Percentiles rank a stretch among this genome's conserved stretches.
Conservation (phyloP, 1,140 invertebrate species). For the Cotesia chilonis region DNA sequence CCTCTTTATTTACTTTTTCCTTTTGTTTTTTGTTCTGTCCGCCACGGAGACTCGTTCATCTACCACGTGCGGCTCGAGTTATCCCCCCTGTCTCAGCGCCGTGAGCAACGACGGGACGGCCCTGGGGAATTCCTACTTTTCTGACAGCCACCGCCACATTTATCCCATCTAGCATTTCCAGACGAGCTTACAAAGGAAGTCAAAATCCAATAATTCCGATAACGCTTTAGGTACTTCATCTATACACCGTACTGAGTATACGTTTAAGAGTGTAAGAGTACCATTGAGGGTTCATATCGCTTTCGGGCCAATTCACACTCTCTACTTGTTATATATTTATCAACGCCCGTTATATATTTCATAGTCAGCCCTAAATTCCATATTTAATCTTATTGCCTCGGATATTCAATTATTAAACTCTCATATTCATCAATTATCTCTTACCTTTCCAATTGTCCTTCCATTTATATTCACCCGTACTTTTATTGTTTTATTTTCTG, state of each 20-base stretch:
- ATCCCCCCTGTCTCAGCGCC: constrained; percentile 15
- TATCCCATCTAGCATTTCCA: constrained; percentile 51
- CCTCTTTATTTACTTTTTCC: constrained; percentile 30
- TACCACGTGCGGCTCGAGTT: neutral
- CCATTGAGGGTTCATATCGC: constrained; percentile 10
- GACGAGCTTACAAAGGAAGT: constrained; percentile 53
- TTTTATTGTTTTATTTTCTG: neutral
- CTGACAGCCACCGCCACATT: constrained; percentile 51
- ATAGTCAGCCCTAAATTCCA: constrained; percentile 18
- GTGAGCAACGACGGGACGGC: constrained; percentile 37
- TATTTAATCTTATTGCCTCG: constrained; percentile 22
- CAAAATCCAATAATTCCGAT: constrained; percentile 57
- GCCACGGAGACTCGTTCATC: constrained; percentile 16
- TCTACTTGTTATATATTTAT: constrained; percentile 22
- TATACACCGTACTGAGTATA: constrained; percentile 5
- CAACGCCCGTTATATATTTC: neutral
- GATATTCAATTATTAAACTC: constrained; percentile 28
- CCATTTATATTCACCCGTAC: neutral
- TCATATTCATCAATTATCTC: constrained; percentile 20
- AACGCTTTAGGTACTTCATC: constrained; percentile 42
- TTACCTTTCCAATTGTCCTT: neutral
- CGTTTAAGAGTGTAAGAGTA: constrained; percentile 1
- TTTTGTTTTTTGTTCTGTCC: constrained; percentile 16
- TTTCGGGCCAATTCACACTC: constrained; percentile 28
- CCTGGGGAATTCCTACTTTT: constrained; percentile 54